Evolutionary conservation across 2,888 invertebrate species (phyloP).

Genomic region (Parnassius orleans): DNA sequence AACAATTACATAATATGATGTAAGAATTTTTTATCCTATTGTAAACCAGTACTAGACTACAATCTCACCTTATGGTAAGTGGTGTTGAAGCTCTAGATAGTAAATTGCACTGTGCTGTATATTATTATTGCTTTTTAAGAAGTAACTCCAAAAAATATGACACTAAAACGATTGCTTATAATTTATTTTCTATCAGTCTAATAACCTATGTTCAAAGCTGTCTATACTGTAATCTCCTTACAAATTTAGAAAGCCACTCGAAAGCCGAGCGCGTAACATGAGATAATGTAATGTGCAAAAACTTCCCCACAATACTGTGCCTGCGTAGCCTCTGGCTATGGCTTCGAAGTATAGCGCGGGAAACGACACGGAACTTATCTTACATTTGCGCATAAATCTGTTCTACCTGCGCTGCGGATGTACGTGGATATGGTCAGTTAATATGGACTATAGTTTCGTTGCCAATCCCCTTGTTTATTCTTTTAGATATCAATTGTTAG

Average conservation of each 20-base stretch:
- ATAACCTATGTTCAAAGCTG: conserved; percentile 26
- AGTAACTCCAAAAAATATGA: no score
- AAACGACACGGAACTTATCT: conserved; percentile 26
- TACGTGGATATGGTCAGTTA: conserved; percentile 1
- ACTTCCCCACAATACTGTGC: conserved; percentile 54
- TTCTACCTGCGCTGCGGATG: conserved; percentile 21
- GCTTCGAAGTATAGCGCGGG: conserved; percentile 35
- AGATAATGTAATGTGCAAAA: conserved; percentile 66
- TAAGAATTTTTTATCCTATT: no score
- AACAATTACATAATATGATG: no score
- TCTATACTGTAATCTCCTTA: conserved; percentile 56
- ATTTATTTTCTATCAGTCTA: conserved; percentile 32
- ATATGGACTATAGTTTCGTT: not conserved
- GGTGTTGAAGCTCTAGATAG: no score
- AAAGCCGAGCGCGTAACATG: conserved; percentile 55
- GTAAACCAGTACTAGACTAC: no score
- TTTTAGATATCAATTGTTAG: no score
- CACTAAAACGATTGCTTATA: conserved; percentile 16
- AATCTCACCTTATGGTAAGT: no score
- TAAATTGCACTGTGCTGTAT: no score
- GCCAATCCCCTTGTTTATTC: no score
- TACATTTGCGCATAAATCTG: conserved; percentile 22
- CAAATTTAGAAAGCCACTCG: conserved; percentile 67
- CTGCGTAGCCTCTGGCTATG: conserved; percentile 45
- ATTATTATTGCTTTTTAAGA: no score